Base-by-base conservation (phyloP, 2,113 vertebrate genomes). In the Ceyx margarethae region DNA sequence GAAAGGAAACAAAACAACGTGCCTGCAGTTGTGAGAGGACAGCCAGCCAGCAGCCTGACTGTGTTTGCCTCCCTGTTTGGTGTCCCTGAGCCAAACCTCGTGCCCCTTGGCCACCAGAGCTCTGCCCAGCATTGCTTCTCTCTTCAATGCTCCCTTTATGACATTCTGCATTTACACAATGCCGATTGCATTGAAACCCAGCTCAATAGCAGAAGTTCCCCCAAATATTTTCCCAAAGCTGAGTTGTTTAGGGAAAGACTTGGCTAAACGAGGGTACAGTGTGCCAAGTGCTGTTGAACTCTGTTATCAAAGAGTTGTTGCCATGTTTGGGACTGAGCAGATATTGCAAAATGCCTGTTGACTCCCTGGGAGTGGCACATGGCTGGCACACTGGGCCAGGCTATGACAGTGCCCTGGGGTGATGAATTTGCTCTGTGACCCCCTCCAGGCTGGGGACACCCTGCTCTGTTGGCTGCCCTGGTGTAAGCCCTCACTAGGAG, bases 61-160 rank as follows among this genome's bases (percentile, higher is more conserved):
- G 31, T 26, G 7, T 51, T 92, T 65, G 86, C 83, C 80, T 86
- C 45, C 40, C 56, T 0, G 0, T 45, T 92, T 16, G 13, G 56
- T 75, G 85, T 88, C 45, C 26, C 28, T 23, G 60, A 45, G 54
- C 56, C 65, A 89, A 76, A 91, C 72, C 65, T 90, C 13, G 3
- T 16, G 14, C n/a, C 72, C 89, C 76, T 42, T 9, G 77, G 85
- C 67, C 81, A 33, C 29, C 65, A 84, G 73, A 75, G 56, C 89
- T 94, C 89, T 46, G 40, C 74, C 67, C 84, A 33, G 16, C 45
- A 15, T n/a, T 29, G 43, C 18, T 65, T 65, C 26, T 20, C 79
- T 72, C 46, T 62, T 93, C 69, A 89, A 26, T 93, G 81, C 66
- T 81, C 78, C 80, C 94, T 97, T 95, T 94, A 84, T 92, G 72